Percentiles rank a stretch among this genome's conserved stretches.
Conservation (phyloP, 2,113 vertebrate species). For the Bos javanicus region DNA sequence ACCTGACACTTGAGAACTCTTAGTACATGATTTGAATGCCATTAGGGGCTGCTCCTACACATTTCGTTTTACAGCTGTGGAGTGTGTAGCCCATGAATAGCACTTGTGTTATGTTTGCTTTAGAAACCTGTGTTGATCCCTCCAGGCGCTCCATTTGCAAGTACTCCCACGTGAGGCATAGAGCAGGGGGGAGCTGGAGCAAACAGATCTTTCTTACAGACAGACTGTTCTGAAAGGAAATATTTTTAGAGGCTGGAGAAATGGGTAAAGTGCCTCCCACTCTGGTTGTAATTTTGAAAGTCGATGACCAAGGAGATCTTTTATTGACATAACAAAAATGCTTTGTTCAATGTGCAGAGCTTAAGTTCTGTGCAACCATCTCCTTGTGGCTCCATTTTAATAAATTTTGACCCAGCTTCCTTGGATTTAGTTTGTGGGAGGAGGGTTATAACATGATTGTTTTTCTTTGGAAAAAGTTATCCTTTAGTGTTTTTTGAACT, state of each 20-base stretch:
- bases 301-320: constrained; percentile 29
- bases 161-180: constrained; percentile 51
- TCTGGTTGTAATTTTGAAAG: constrained; percentile 41
- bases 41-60: constrained; percentile 71
- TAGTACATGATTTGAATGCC: constrained; percentile 75
- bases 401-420: constrained; percentile 46
- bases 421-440: constrained; percentile 41
- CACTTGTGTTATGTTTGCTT: constrained; percentile 74
- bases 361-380: constrained; percentile 59
- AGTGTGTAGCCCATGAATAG: constrained; percentile 68
- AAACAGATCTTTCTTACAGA: constrained; percentile 68
- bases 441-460: constrained; percentile 26
- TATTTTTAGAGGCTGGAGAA: constrained; percentile 58
- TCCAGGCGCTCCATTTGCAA: constrained; percentile 73
- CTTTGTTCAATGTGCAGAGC: constrained; percentile 21
- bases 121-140: constrained; percentile 75
- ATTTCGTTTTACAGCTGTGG: constrained; percentile 71
- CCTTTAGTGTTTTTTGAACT: constrained; percentile 11
- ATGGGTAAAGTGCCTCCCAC: constrained; percentile 41
- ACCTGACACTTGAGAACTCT: constrained; percentile 72
- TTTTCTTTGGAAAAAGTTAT: constrained; percentile 58
- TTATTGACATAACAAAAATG: constrained; percentile 64
- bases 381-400: constrained; percentile 49
- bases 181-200: constrained; percentile 49
- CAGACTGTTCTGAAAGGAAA: constrained; percentile 55